Percentiles rank a stretch among this genome's conserved stretches.
These are phyloP conservation scores for Goniozus legneri DNA, from an alignment of 1,140 invertebrate species.

Conservation along the genomic window DNA sequence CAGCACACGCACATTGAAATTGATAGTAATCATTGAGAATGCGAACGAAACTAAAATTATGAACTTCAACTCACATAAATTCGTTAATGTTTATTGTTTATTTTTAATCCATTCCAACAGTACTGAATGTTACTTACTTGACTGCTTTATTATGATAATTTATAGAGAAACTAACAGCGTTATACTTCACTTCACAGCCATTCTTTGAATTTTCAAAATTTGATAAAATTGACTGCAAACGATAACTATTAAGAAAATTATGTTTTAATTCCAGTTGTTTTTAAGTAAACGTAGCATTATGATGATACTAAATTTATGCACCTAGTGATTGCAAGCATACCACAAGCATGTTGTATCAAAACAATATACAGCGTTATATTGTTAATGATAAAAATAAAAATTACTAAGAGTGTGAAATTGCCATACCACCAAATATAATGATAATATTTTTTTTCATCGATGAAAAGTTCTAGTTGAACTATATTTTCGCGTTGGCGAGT, in stretches of 20 bases:
- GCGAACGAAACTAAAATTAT: background rate
- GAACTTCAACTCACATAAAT: background rate
- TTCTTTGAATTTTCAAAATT: background rate
- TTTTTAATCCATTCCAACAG: background rate
- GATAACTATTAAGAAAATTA: background rate
- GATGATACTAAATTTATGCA: background rate
- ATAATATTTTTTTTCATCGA: slow-evolving; percentile 15
- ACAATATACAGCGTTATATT: background rate
- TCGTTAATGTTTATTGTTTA: no score
- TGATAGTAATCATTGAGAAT: background rate
- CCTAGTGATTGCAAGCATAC: slow-evolving; percentile 4
- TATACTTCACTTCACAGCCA: background rate
- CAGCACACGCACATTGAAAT: background rate
- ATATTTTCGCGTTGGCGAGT: background rate
- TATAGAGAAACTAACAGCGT: background rate
- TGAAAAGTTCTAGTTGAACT: slow-evolving; percentile 2
- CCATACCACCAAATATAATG: background rate
- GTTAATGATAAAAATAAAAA: background rate
- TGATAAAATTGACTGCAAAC: background rate
- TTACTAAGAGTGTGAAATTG: background rate
- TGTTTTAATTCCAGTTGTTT: background rate
- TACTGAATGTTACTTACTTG: background rate
- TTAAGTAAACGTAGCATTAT: background rate
- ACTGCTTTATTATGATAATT: background rate
- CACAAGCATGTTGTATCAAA: slow-evolving; percentile 7